Conservation (phyloP, 2,888 invertebrate genomes). For the Stratiomys singularior region DNA sequence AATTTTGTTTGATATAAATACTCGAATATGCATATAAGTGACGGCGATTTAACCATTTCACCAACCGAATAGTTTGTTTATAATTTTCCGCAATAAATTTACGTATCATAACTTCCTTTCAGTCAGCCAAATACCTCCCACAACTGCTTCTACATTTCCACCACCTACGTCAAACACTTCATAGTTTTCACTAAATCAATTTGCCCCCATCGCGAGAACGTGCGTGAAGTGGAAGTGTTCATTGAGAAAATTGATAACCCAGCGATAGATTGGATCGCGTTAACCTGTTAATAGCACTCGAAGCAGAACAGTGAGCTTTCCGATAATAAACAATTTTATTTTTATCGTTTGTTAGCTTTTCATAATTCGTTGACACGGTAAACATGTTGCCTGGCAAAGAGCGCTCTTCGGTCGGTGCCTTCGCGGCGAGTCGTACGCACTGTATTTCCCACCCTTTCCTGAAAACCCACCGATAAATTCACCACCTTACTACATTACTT, state of each 20-base stretch:
- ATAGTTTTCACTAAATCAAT: slow-evolving; percentile 2
- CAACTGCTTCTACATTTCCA: background rate
- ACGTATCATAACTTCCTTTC: background rate
- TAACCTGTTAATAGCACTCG: slow-evolving; percentile 24
- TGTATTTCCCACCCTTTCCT: background rate
- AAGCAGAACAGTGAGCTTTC: slow-evolving; percentile 18
- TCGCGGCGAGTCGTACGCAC: background rate
- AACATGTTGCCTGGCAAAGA: background rate
- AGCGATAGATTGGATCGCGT: slow-evolving; percentile 7
- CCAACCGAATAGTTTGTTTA: slow-evolving; percentile 4
- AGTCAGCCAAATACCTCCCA: background rate
- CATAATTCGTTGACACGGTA: slow-evolving; percentile 23
- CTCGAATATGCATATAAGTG: too few species aligned
- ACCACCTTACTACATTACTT: background rate
- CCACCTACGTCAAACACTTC: background rate
- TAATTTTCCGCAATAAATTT: background rate
- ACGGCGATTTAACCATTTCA: too few species aligned
- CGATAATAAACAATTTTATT: slow-evolving; percentile 33
- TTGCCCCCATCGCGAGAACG: slow-evolving; percentile 1
- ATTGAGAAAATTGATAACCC: slow-evolving; percentile 11
- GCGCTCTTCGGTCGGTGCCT: background rate
- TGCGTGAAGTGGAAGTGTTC: slow-evolving; percentile 7
- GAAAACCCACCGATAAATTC: background rate
- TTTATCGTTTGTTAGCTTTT: slow-evolving; percentile 32
- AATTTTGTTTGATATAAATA: too few species aligned